Evolutionary conservation across 1,140 invertebrate species (phyloP).

Genomic region (Penaeus chinensis): DNA sequence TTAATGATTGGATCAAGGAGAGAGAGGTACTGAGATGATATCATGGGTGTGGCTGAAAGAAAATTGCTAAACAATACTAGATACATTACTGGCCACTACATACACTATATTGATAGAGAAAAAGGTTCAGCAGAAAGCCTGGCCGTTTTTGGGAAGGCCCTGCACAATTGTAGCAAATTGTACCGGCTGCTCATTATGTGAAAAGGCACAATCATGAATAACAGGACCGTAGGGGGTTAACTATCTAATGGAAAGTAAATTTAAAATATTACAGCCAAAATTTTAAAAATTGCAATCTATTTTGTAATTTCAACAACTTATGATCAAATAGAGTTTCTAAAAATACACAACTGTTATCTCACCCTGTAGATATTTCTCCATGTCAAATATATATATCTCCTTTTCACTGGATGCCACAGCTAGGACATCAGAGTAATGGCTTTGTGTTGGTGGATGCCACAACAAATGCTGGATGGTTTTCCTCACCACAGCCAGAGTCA

Average conservation of each 20-base stretch:
- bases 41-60: no score
- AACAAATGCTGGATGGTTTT: constrained; percentile 59
- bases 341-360: constrained; percentile 3
- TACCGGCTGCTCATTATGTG: no score
- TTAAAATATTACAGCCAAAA: neutral
- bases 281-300: no score
- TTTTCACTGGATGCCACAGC: constrained; percentile 58
- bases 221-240: neutral
- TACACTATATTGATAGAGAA: no score
- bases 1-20: no score
- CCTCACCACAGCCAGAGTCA: constrained; percentile 41
- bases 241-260: neutral
- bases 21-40: no score
- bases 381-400: constrained; percentile 44
- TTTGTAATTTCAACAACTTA: neutral
- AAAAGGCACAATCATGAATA: no score
- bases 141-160: no score
- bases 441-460: constrained; percentile 44
- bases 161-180: no score
- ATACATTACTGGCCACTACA: no score
- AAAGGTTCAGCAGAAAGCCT: no score
- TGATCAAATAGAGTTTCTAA: neutral
- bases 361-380: constrained; percentile 31
- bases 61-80: no score
- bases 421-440: constrained; percentile 21